Base-by-base conservation (phyloP, 2,113 vertebrate genomes). In the Calonectris borealis region DNA sequence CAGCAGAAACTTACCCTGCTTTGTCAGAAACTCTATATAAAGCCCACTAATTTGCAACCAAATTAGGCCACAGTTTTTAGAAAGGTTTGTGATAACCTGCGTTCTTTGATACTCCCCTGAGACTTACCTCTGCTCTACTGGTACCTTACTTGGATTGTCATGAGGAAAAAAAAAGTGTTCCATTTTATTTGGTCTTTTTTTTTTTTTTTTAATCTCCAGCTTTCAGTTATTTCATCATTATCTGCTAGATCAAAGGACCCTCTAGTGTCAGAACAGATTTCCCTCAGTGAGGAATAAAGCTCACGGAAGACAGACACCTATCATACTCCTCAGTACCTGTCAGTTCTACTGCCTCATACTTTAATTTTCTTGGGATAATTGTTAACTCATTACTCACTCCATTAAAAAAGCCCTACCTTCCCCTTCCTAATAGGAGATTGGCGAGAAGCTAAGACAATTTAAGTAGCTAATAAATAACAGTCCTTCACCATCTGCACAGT, bases 401-500 rank as follows among this genome's bases (percentile, higher is more conserved):
- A 38, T 82, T 81, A 72, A 72, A 88, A 60, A 62, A 36, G 5
- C 7, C 38, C 11, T 72, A 72, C 22, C 9, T 92, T 73, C 64
- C 61, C 68, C 49, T 96, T 86, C 24, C 13, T 93, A 83, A 92
- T 8, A 72, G 9, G 34, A 95, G 44, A 68, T 19, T 87, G 25
- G 25, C 1, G 5, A 68, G 48, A 87, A 91, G 44, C 13, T 65
- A 80, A 77, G 44, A 55, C 10, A 91, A 94, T 91, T 73, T 86
- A 85, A 70, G 70, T 55, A 88, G 42, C 77, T 92, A 94, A 97
- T 95, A 93, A 95, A 90, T 72, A 96, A 68, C 26, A 91, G 31
- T 52, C 75, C 32, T 57, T 96, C n/a, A 71, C 90, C 68, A 83
- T 95, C 88, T 97, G 88, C 55, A 89, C 49, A 32, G 5, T 5